These are phyloP conservation scores for Zelostemma sp. DNA, from an alignment of 1,140 invertebrate genomes.

Conservation along the genomic window DNA sequence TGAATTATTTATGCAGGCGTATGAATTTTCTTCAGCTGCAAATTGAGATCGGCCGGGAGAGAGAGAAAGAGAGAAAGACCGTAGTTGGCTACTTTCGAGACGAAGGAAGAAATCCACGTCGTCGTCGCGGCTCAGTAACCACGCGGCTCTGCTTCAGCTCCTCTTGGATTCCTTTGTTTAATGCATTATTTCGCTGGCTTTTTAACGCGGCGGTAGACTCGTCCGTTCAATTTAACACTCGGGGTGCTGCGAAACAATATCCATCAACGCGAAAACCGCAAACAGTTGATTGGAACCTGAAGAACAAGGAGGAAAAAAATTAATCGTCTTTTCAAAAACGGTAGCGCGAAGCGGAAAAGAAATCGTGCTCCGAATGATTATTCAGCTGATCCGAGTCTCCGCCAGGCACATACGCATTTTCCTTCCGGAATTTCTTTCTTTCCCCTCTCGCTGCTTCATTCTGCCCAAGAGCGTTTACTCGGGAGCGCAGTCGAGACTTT, in stretches of 20 bases:
- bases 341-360: slow-evolving; percentile 7
- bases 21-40: slow-evolving; percentile 40
- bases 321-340: too few species aligned
- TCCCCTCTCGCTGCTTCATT: slow-evolving; percentile 36
- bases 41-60: slow-evolving; percentile 14
- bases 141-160: slow-evolving; percentile 56
- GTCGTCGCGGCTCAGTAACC: slow-evolving; percentile 58
- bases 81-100: slow-evolving; percentile 20
- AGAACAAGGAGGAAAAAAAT: too few species aligned
- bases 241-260: neutral
- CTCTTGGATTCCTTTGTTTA: slow-evolving; percentile 65
- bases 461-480: too few species aligned
- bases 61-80: slow-evolving; percentile 18
- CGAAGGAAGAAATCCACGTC: slow-evolving; percentile 41
- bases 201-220: slow-evolving; percentile 48
- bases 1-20: slow-evolving; percentile 37
- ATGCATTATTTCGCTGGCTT: slow-evolving; percentile 64
- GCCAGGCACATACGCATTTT: slow-evolving; percentile 38
- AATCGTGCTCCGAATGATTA: neutral
- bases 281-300: too few species aligned
- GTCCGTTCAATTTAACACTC: slow-evolving; percentile 11
- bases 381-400: slow-evolving; percentile 11
- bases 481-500: slow-evolving; percentile 34
- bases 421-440: slow-evolving; percentile 37
- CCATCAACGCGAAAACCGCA: too few species aligned